These are phyloP conservation scores for Halotydeus destructor DNA, from an alignment of 1,140 invertebrate species.

Conservation along the genomic window DNA sequence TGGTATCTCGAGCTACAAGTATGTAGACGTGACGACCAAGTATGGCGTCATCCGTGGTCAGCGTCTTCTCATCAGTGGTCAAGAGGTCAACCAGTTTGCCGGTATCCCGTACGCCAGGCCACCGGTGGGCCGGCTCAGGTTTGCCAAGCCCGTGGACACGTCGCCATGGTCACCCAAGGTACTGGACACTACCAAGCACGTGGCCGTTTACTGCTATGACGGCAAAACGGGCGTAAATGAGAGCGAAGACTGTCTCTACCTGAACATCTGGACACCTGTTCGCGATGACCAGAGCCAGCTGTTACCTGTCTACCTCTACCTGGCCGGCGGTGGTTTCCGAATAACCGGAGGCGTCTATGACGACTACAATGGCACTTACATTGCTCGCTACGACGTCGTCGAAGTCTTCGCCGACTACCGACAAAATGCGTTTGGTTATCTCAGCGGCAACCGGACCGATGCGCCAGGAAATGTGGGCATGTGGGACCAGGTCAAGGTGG, in stretches of 20 bases:
- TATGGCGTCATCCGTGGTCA: too few relatives aligned
- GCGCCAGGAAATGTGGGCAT: conserved; percentile 75
- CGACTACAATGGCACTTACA: too few relatives aligned
- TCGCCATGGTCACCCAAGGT: too few relatives aligned
- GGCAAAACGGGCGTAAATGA: not conserved
- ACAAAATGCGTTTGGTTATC: conserved; percentile 17
- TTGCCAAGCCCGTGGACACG: conserved; percentile 14
- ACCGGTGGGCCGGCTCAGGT: conserved; percentile 17
- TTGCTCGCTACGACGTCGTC: too few relatives aligned
- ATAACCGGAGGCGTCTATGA: too few relatives aligned
- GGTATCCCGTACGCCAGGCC: conserved; percentile 22
- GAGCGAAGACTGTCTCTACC: conserved; percentile 18
- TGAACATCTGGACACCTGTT: conserved; percentile 23
- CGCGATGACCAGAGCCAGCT: too few relatives aligned
- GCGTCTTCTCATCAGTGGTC: not conserved
- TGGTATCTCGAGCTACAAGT: too few relatives aligned
- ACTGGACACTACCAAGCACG: too few relatives aligned
- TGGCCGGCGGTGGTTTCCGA: too few relatives aligned
- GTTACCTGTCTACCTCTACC: too few relatives aligned
- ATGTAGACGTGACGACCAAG: too few relatives aligned
- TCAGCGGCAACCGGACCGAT: conserved; percentile 20
- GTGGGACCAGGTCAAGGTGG: conserved; percentile 62
- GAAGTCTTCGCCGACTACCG: conserved; percentile 34
- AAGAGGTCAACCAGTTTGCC: conserved; percentile 10
- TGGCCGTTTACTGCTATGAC: too few relatives aligned